Conservation (phyloP, 1,140 invertebrate species). For the Brachionus asplanchnoidis region DNA sequence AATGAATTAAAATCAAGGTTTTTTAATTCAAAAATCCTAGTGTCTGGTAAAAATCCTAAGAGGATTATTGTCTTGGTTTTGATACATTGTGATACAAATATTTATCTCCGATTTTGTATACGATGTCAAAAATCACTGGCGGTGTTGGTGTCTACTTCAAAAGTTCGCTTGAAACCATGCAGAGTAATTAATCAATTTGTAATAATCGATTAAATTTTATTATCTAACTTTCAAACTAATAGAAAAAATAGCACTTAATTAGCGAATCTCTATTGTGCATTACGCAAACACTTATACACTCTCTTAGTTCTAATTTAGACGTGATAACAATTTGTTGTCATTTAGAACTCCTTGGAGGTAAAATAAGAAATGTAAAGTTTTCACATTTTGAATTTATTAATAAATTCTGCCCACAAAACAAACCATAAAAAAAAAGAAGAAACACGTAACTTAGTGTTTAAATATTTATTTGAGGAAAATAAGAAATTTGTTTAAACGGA, state of each 20-base stretch:
- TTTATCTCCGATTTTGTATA: neutral
- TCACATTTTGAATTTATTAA: neutral
- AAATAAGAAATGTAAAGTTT: neutral
- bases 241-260: neutral
- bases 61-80: constrained; percentile 26
- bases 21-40: neutral
- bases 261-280: neutral
- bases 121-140: neutral
- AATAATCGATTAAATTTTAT: neutral
- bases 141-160: neutral
- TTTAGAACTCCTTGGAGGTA: neutral
- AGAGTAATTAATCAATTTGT: constrained; percentile 4
- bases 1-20: neutral
- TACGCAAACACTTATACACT: neutral
- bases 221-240: neutral
- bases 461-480: constrained; percentile 10
- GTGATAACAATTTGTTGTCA: neutral
- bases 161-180: neutral
- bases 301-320: neutral
- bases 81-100: neutral
- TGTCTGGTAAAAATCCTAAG: constrained; percentile 4
- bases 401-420: neutral
- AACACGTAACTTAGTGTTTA: constrained; percentile 17
- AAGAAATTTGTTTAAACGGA: neutral
- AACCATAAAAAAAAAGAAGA: neutral